Conservation (phyloP, 2,797 vertebrate genomes). For the Iguana delicatissima region DNA sequence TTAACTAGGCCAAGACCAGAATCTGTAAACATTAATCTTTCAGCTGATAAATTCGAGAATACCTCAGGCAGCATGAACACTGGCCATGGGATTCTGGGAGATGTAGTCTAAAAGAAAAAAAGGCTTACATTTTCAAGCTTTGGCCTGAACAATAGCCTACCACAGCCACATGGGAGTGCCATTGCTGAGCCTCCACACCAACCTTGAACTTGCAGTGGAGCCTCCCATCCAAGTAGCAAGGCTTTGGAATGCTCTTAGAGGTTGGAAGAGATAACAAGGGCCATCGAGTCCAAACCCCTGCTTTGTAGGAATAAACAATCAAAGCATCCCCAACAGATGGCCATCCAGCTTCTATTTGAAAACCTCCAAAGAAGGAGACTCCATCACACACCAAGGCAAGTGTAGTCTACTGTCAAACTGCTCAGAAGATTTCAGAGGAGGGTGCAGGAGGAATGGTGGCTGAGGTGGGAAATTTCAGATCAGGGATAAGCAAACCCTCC, state of each 20-base stretch:
- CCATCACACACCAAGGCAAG: too few relatives aligned
- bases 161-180: background rate
- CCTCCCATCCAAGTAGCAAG: background rate
- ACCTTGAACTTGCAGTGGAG: background rate
- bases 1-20: too few relatives aligned
- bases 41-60: background rate
- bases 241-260: background rate
- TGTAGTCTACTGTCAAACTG: too few relatives aligned
- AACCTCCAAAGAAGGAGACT: too few relatives aligned
- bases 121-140: background rate
- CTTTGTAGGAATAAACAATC: too few relatives aligned
- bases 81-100: too few relatives aligned
- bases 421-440: background rate
- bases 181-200: background rate
- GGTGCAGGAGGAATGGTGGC: background rate
- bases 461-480: background rate
- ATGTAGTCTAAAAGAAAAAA: too few relatives aligned
- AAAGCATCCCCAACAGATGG: too few relatives aligned
- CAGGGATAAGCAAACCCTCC: background rate
- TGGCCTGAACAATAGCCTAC: background rate
- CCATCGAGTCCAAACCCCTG: too few relatives aligned
- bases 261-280: too few relatives aligned
- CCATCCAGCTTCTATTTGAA: too few relatives aligned
- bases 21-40: background rate
- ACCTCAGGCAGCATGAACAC: background rate